Conservation (phyloP, 1,140 invertebrate species). For the Hycleus phaleratus region DNA sequence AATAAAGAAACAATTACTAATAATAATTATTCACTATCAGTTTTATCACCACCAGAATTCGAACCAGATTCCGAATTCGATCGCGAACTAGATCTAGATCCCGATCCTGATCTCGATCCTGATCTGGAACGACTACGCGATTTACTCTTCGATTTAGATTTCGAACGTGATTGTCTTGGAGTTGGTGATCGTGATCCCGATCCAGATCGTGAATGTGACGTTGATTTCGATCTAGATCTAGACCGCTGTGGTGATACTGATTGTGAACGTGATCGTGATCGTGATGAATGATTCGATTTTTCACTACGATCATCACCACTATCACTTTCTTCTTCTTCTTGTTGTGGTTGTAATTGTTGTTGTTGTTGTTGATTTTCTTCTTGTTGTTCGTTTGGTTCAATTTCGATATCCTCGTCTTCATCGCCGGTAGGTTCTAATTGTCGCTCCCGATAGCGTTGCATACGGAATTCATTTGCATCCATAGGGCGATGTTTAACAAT, state of each 20-base stretch:
- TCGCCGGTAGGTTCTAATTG: conserved; percentile 76
- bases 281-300: conserved; percentile 29
- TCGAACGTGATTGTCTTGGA: conserved; percentile 26
- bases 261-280: conserved; percentile 14
- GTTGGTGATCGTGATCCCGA: conserved; percentile 33
- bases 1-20: background rate
- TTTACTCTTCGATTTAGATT: conserved; percentile 28
- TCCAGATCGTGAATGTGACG: conserved; percentile 29
- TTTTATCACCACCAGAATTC: conserved; percentile 18
- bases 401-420: conserved; percentile 63
- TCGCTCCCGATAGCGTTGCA: conserved; percentile 77
- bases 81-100: conserved; percentile 29
- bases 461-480: conserved; percentile 76
- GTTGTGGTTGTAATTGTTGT: conserved; percentile 6
- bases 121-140: conserved; percentile 33
- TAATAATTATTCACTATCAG: conserved; percentile 26
- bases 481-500: conserved; percentile 86
- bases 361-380: conserved; percentile 42
- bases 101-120: conserved; percentile 34
- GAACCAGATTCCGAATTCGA: conserved; percentile 38
- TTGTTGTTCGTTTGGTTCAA: conserved; percentile 52
- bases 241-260: conserved; percentile 4
- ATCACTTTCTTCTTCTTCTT: conserved; percentile 44
- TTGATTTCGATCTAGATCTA: conserved; percentile 20
- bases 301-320: conserved; percentile 39